These are phyloP conservation scores for Drosophila rufa DNA, from an alignment of 1,140 invertebrate species.

Conservation along the genomic window DNA sequence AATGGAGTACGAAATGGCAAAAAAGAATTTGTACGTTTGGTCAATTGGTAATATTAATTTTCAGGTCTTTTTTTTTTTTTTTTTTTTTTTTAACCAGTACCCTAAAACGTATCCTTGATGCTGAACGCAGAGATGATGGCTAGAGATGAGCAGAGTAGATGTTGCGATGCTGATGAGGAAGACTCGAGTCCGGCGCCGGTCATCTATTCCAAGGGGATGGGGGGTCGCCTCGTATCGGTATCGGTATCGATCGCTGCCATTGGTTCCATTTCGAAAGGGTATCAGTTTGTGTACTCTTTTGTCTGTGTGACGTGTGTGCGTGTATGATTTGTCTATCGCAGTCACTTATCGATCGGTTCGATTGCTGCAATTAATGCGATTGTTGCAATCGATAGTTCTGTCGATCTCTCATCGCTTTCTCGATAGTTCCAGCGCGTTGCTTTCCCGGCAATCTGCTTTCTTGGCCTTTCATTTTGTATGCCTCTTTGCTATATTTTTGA, in stretches of 20 bases:
- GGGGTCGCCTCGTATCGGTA: constrained; percentile 5
- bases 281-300: background rate
- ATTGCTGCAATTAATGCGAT: constrained; percentile 21
- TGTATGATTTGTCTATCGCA: constrained; percentile 32
- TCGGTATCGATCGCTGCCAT: constrained; percentile 7
- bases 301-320: constrained; percentile 33
- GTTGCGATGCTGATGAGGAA: constrained; percentile 38
- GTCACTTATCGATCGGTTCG: constrained; percentile 18
- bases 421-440: constrained; percentile 36
- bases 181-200: constrained; percentile 32
- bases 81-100: constrained; percentile 64
- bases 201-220: constrained; percentile 26
- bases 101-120: constrained; percentile 61
- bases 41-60: constrained; percentile 49
- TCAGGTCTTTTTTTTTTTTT: constrained; percentile 35
- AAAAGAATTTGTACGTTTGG: constrained; percentile 48
- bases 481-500: constrained; percentile 40
- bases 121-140: constrained; percentile 19
- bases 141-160: constrained; percentile 46
- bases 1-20: constrained; percentile 57
- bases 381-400: constrained; percentile 19
- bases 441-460: constrained; percentile 46
- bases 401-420: constrained; percentile 26
- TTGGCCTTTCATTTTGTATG: constrained; percentile 36
- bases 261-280: constrained; percentile 3